phyloP scores from a whole-genome alignment of 1,140 invertebrate genomes.

The Phocides pigmalion region DNA sequence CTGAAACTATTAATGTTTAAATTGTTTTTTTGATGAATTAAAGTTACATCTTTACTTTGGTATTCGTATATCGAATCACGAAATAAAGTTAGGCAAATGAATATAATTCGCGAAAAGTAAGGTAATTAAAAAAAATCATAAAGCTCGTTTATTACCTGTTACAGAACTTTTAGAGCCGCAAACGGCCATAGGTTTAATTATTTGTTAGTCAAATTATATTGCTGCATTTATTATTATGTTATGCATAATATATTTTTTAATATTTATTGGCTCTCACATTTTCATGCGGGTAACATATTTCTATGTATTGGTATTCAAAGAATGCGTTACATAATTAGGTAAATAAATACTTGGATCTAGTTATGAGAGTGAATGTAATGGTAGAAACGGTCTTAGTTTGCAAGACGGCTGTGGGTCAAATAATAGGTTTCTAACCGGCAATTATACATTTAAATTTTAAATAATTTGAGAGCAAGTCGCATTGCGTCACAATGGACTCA shows the following conservation, averaged over 20 bases:
- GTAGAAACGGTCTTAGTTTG: conserved; percentile 23
- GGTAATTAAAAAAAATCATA: too few relatives aligned
- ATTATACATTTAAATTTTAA: conserved; percentile 25
- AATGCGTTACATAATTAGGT: conserved; percentile 29
- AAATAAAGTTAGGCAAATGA: too few relatives aligned
- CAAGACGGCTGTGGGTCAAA: conserved; percentile 19
- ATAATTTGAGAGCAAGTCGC: conserved; percentile 14
- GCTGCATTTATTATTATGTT: too few relatives aligned
- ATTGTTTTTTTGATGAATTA: too few relatives aligned
- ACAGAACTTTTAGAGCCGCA: too few relatives aligned
- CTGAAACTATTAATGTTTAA: too few relatives aligned
- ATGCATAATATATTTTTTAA: neutral
- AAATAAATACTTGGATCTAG: conserved; percentile 6
- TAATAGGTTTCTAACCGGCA: conserved; percentile 21
- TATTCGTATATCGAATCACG: too few relatives aligned
- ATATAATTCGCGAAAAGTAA: too few relatives aligned
- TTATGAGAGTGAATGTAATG: conserved; percentile 24
- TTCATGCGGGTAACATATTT: neutral
- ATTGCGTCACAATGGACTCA: conserved; percentile 21
- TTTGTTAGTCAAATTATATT: too few relatives aligned
- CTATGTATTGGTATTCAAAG: conserved; percentile 2
- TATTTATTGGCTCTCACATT: conserved; percentile 2
- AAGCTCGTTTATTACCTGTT: too few relatives aligned
- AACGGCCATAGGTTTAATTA: too few relatives aligned
- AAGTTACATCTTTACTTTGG: too few relatives aligned